phyloP scores from a whole-genome alignment of 2,888 invertebrate species.

The Mayetiola destructor region DNA sequence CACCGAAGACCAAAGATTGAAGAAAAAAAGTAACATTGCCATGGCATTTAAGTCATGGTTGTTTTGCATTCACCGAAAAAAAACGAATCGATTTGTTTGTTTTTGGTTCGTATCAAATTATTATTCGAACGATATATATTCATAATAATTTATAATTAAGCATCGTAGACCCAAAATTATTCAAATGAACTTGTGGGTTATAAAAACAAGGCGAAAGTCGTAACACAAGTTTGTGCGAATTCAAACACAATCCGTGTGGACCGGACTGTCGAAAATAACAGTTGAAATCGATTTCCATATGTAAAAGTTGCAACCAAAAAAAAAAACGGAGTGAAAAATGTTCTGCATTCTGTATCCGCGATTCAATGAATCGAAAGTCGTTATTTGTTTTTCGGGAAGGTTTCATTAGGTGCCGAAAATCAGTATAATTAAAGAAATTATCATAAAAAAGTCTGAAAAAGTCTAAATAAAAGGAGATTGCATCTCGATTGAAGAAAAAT shows the following conservation, averaged over 20 bases:
- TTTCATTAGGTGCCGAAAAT: slow-evolving; percentile 6
- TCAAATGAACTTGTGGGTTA: too few relatives aligned
- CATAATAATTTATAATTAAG: slow-evolving; percentile 7
- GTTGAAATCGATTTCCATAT: not conserved
- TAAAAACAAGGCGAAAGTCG: not conserved
- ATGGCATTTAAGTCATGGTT: too few relatives aligned
- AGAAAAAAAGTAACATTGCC: too few relatives aligned
- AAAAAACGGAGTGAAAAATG: not conserved
- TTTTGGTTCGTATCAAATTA: too few relatives aligned
- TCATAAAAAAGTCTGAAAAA: slow-evolving; percentile 4
- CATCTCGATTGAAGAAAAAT: not conserved
- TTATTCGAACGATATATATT: too few relatives aligned
- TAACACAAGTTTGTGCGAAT: slow-evolving; percentile 6
- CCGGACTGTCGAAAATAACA: slow-evolving; percentile 4
- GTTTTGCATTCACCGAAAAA: too few relatives aligned
- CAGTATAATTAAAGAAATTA: slow-evolving; percentile 12
- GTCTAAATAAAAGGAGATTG: not conserved
- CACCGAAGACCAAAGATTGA: too few relatives aligned
- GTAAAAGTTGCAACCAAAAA: too few relatives aligned
- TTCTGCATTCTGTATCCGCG: not conserved
- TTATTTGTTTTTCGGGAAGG: slow-evolving; percentile 1
- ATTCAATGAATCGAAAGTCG: not conserved
- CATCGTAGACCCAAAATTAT: not conserved
- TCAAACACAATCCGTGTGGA: slow-evolving; percentile 10
- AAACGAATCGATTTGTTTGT: too few relatives aligned